phyloP scores from a whole-genome alignment of 2,797 vertebrate genomes.

The Parambassis ranga region DNA sequence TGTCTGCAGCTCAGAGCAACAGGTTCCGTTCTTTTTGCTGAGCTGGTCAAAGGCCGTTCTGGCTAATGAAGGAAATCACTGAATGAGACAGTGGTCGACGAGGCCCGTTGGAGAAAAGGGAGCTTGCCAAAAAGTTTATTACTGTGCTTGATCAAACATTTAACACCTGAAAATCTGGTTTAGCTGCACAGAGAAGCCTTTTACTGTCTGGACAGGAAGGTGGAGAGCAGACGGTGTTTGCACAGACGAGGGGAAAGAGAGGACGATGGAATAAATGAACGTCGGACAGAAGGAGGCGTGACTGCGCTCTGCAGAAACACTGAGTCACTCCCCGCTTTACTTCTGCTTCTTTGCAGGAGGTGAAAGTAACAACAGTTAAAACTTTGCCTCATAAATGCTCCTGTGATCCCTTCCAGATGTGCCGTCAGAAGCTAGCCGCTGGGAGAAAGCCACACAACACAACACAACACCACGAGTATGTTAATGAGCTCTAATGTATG shows the following conservation, averaged over 20 bases:
- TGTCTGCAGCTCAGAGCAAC: conserved; percentile 8
- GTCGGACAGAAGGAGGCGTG: conserved; percentile 12
- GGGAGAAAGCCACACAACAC: not conserved
- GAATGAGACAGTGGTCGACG: not conserved
- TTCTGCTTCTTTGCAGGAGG: conserved; percentile 35
- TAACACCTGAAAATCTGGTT: not conserved
- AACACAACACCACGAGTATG: conserved; percentile 3
- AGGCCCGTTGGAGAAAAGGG: not conserved
- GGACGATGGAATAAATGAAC: conserved; percentile 23
- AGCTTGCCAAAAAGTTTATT: not conserved
- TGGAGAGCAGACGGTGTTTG: conserved; percentile 25
- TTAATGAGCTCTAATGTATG: conserved; percentile 40
- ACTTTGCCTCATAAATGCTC: conserved; percentile 15
- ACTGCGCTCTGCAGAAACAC: conserved; percentile 32
- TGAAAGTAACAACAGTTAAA: not conserved
- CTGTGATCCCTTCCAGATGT: conserved; percentile 63
- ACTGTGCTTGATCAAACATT: conserved; percentile 4
- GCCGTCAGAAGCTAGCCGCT: not conserved
- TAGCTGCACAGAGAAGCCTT: not conserved
- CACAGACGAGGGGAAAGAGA: conserved; percentile 22
- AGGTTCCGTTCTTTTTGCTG: not conserved
- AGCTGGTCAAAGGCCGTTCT: not conserved
- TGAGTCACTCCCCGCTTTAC: conserved; percentile 31
- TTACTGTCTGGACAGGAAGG: conserved; percentile 25
- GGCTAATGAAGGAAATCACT: conserved; percentile 3